Evolutionary conservation across 30 jellyfish, hydroid and myxozoan genomes (phyloP), one percentile per base, ranked within the genome.

Genomic region (Aurelia sp.): DNA sequence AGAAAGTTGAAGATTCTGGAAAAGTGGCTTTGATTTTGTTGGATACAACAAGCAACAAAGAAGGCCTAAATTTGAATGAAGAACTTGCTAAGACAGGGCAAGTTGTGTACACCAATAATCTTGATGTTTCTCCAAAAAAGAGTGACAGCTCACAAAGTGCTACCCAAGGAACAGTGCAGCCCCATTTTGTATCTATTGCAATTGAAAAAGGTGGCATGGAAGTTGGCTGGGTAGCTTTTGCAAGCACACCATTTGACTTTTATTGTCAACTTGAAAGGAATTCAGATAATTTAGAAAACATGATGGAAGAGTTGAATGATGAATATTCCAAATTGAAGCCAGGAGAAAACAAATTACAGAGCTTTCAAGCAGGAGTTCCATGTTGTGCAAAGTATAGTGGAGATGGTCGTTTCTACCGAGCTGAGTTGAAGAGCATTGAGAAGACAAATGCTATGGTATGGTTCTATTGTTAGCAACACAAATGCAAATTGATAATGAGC

Each of bases 381-480:
- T 93, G 98, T 62, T 96, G 90, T 66, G 82, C 96, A 23, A 81
- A 58, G 84, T 93, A 82, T 75, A 72, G 82, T 76, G 97, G 61
- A 66, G 98, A 93, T 93, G 96, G 83, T 13, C 78, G 85, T 62
- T 89, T 66, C 63, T 93, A 93, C 85, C 48, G 98, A 53, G 98
- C 96, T 41, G 92, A 71, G 53, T 59, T 93, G 55, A 71, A 22
- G 20, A 59, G 59, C 27, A 52, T 66, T n/a, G 78, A 22, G 19
- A 62, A 62, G n/a, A 23, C 68, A 47, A 33, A 52, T 41, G 93
- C 83, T 17, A 23, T 76, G 97, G 97, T 90, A 83, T 18, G 55
- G 16, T 44, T 44, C 15, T 44, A 9, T 44, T 44, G 55, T 44
- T 44, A 44, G 7, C 55, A 44, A 44, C 55, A 44, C 16, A 44